Conservation (phyloP, 2,797 vertebrate genomes). For the Cheirogaleus major region DNA sequence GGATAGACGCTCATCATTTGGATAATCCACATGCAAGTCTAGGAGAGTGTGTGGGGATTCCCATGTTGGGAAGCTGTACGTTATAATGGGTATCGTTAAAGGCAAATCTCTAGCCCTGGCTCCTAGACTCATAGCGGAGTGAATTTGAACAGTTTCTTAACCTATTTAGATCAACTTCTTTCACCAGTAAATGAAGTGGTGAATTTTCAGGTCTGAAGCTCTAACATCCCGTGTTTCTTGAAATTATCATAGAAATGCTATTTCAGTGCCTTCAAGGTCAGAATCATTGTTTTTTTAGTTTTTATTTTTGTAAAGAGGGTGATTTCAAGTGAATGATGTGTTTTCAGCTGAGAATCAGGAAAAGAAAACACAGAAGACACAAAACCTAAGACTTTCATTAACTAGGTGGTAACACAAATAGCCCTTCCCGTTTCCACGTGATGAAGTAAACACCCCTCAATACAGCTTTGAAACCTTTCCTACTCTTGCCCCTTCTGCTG, state of each 20-base stretch:
- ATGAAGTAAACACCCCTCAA: not conserved
- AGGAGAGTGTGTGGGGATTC: not conserved
- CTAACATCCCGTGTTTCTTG: not conserved
- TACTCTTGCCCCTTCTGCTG: not conserved
- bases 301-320: not conserved
- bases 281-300: not conserved
- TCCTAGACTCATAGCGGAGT: not conserved
- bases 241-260: not conserved
- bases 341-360: not conserved
- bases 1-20: too few relatives aligned
- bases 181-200: not conserved
- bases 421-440: not conserved
- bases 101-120: not conserved
- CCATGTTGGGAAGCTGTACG: not conserved
- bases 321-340: not conserved
- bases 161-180: not conserved
- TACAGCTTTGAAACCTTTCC: fast-evolving
- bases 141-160: not conserved
- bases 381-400: not conserved
- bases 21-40: not conserved
- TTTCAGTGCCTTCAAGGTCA: not conserved
- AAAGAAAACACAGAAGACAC: not conserved
- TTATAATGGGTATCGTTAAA: not conserved
- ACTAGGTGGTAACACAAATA: too few relatives aligned
- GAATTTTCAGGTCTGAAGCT: not conserved